Evolutionary conservation across 2,888 invertebrate genomes (phyloP).

Genomic region (Ecliptopera silaceata): DNA sequence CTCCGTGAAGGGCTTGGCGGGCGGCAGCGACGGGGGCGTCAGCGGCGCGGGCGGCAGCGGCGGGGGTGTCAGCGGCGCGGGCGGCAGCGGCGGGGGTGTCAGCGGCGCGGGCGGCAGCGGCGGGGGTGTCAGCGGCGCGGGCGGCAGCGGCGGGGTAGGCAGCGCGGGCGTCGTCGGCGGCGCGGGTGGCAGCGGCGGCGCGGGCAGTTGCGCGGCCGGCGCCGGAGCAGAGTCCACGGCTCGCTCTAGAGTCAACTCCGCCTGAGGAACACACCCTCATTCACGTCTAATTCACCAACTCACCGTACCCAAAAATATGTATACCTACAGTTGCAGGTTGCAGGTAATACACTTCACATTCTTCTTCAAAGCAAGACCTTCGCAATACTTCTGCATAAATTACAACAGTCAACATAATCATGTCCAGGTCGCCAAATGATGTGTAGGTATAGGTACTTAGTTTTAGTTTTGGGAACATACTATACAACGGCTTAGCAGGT

Average conservation of each 20-base stretch:
- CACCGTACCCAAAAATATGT: constrained; percentile 12
- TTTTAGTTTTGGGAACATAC: constrained; percentile 12
- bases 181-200: too few species aligned
- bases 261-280: constrained; percentile 3
- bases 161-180: not conserved
- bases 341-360: not conserved
- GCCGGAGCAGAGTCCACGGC: not conserved
- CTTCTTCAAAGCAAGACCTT: not conserved
- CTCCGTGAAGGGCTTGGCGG: too few species aligned
- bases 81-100: not conserved
- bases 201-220: not conserved
- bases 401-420: not conserved
- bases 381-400: not conserved
- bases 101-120: not conserved
- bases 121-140: not conserved
- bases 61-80: too few species aligned
- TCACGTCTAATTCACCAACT: not conserved
- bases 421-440: not conserved
- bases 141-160: not conserved
- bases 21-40: too few species aligned
- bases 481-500: constrained; percentile 9
- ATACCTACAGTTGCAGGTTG: not conserved
- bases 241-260: constrained; percentile 1
- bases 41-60: too few species aligned
- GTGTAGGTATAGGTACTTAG: too few species aligned